These are phyloP conservation scores for Ophion costatus DNA, from an alignment of 2,888 invertebrate genomes.

Conservation along the genomic window DNA sequence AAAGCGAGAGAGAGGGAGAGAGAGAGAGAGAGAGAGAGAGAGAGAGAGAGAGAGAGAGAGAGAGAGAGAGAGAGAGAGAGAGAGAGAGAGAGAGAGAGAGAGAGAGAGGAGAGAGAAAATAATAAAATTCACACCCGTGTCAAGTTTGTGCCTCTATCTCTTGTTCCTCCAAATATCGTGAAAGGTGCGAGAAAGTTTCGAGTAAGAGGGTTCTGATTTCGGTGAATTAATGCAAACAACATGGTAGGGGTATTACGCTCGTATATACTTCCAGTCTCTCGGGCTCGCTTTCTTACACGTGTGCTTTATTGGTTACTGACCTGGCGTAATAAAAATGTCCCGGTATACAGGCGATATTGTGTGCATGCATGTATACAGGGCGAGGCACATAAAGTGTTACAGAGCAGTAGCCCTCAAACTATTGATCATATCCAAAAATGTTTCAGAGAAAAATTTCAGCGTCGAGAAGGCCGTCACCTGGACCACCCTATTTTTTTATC, in stretches of 20 bases:
- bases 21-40: not conserved
- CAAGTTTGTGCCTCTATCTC: slow-evolving; percentile 6
- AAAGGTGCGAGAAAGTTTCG: slow-evolving; percentile 58
- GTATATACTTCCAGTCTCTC: slow-evolving; percentile 11
- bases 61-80: not conserved
- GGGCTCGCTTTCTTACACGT: not conserved
- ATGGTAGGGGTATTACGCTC: not conserved
- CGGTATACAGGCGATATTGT: slow-evolving; percentile 11
- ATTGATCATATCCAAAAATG: too few relatives aligned
- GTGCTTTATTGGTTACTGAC: slow-evolving; percentile 46
- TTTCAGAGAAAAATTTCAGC: too few relatives aligned
- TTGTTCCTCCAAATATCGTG: slow-evolving; percentile 21
- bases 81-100: not conserved
- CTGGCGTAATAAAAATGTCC: slow-evolving; percentile 57
- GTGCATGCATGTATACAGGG: not conserved
- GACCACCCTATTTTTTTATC: too few relatives aligned
- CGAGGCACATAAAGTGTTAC: too few relatives aligned
- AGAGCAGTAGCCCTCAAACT: too few relatives aligned
- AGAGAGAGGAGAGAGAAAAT: not conserved
- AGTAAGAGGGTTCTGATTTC: slow-evolving; percentile 46
- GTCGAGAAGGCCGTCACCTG: too few relatives aligned
- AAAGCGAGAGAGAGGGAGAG: not conserved
- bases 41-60: not conserved
- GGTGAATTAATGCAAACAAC: slow-evolving; percentile 27
- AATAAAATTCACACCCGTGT: slow-evolving; percentile 23